These are phyloP conservation scores for Leptopilina myrica DNA, from an alignment of 2,888 invertebrate genomes.

Conservation along the genomic window DNA sequence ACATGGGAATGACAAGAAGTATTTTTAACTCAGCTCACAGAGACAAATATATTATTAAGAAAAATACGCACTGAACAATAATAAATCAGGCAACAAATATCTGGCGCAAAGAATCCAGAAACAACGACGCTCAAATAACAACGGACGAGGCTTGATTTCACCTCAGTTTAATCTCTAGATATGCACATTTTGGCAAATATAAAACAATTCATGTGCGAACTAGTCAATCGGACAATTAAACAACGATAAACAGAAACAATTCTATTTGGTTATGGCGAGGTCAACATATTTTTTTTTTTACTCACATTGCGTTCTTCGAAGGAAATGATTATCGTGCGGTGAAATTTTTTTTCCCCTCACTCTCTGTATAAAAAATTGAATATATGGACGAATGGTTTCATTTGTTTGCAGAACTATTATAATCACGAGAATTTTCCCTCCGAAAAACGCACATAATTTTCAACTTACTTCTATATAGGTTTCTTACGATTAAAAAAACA, in stretches of 20 bases:
- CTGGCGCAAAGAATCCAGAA: slow-evolving; percentile 38
- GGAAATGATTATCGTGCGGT: slow-evolving; percentile 28
- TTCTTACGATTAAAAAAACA: slow-evolving; percentile 32
- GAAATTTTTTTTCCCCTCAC: slow-evolving; percentile 34
- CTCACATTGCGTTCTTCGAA: slow-evolving; percentile 57
- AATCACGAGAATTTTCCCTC: not conserved
- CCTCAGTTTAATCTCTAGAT: slow-evolving; percentile 22
- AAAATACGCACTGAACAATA: slow-evolving; percentile 30
- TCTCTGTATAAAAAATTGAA: slow-evolving; percentile 44
- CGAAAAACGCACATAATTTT: slow-evolving; percentile 7
- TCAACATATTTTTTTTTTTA: slow-evolving; percentile 56
- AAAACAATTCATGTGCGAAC: slow-evolving; percentile 55
- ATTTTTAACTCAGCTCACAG: not conserved
- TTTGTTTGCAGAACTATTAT: slow-evolving; percentile 29
- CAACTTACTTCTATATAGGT: slow-evolving; percentile 6
- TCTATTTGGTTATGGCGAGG: slow-evolving; percentile 62
- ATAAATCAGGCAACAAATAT: slow-evolving; percentile 33
- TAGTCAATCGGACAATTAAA: slow-evolving; percentile 55
- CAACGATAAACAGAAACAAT: slow-evolving; percentile 65
- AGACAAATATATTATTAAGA: slow-evolving; percentile 14
- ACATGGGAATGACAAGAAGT: not conserved
- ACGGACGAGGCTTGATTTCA: slow-evolving; percentile 44
- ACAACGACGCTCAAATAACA: slow-evolving; percentile 49
- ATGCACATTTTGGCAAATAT: slow-evolving; percentile 38
- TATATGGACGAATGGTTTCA: slow-evolving; percentile 44